phyloP scores from a whole-genome alignment of 2,113 vertebrate species.

The Hemichromis elongatus region DNA sequence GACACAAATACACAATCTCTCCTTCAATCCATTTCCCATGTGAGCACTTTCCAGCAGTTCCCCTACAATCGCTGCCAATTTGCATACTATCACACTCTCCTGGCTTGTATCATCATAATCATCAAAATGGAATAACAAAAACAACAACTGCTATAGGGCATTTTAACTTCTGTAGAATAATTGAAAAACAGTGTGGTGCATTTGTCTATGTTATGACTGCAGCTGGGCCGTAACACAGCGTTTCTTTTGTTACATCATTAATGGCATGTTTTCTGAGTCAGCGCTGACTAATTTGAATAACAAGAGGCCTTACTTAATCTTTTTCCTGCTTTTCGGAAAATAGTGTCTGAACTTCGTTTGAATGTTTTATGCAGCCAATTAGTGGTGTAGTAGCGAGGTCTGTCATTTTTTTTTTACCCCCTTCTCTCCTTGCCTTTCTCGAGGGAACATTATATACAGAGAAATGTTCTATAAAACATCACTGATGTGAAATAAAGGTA shows the following conservation, averaged over 20 bases:
- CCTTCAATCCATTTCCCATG: neutral
- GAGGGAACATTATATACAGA: conserved; percentile 31
- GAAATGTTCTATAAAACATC: neutral
- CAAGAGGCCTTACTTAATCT: conserved; percentile 43
- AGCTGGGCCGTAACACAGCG: conserved; percentile 21
- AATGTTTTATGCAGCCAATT: conserved; percentile 58
- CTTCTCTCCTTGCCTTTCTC: neutral
- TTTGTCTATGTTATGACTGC: conserved; percentile 28
- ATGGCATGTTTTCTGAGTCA: conserved; percentile 39
- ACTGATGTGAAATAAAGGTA: neutral
- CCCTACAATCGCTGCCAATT: neutral
- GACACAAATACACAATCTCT: neutral
- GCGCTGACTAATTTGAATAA: conserved; percentile 53
- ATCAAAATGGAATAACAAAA: conserved; percentile 40
- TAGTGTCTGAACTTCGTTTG: conserved; percentile 41
- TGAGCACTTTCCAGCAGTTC: conserved; percentile 9
- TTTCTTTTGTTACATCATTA: conserved; percentile 50
- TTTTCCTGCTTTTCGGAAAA: conserved; percentile 3
- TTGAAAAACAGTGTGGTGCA: conserved; percentile 50
- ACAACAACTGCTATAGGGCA: conserved; percentile 33
- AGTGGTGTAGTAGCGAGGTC: conserved; percentile 14
- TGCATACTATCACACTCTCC: conserved; percentile 27
- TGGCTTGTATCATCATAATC: conserved; percentile 39
- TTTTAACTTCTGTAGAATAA: conserved; percentile 40
- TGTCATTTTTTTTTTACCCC: neutral